Base-by-base conservation (phyloP, 1,140 invertebrate genomes). In the Drosophila tsacasi region DNA sequence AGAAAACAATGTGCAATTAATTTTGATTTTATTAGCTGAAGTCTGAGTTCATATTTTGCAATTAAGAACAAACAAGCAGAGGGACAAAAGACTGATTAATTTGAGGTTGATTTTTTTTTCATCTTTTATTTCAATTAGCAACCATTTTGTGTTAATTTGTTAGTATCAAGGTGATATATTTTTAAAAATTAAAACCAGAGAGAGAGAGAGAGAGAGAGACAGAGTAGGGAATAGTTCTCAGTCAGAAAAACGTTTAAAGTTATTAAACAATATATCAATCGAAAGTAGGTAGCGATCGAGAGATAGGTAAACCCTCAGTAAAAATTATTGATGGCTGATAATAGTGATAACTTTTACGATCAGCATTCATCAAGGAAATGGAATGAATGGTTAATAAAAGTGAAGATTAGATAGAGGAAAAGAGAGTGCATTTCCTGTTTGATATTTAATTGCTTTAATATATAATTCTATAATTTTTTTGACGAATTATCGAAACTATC, bases 61-160 rank as follows among this genome's bases (percentile, higher is more conserved):
- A 55, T 54, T 55, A 37, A 37, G 32, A 23, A 0, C 19, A 21
- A 37, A 55, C 13, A 23, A 55, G 52, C 19, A 2, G 12, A 15
- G 50, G 19, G 7, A 54, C 30, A 54, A 54, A 15, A 37, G 32
- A 37, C 13, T 55, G 35, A 37, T 55, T 55, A 23, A 55, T 55
- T 55, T 17, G 19, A 10, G 52, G 13, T 55, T 23, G 17, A 3
- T 17, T 6, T 37, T 37, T 9, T 7, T 15, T 15, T 35, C 17
- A 37, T 55, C 30, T 55, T 23, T 55, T 39, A 8, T 23, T 55
- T 23, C 21, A 37, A 55, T 55, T 55, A 12, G 52, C 32, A 8
- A 23, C 37, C 19, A 32, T 32, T 19, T 27, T 9, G n/a, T 21
- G 12, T 15, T 54, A 15, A 52, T 32, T 52, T 32, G 6, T 32